A percentile compares a stretch with the other conserved stretches of the same genome.
phyloP scores from a whole-genome alignment of 2,888 invertebrate species.

The Macrophya alboannulata region DNA sequence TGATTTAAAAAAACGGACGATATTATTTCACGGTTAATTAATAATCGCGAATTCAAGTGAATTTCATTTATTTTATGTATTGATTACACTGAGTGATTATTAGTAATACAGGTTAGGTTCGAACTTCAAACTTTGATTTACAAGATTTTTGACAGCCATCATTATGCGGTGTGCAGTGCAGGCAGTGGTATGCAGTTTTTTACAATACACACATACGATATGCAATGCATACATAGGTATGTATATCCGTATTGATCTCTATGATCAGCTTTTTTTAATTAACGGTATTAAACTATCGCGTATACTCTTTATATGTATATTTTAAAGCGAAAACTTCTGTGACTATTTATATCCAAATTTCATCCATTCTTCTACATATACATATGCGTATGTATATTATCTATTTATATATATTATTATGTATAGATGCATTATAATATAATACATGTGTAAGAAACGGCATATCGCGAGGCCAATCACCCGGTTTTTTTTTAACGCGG shows the following conservation, averaged over 20 bases:
- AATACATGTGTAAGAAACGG: background rate
- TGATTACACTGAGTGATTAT: too few relatives aligned
- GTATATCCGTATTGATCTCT: background rate
- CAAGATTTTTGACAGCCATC: too few relatives aligned
- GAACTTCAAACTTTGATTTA: too few relatives aligned
- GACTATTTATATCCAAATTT: too few relatives aligned
- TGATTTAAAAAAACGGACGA: background rate
- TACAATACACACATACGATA: too few relatives aligned
- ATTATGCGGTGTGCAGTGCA: too few relatives aligned
- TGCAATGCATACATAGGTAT: too few relatives aligned
- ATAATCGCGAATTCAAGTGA: too few relatives aligned
- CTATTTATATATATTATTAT: background rate
- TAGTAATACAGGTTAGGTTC: too few relatives aligned
- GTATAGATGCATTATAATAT: background rate
- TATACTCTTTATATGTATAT: background rate
- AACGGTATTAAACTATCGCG: background rate
- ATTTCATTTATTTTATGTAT: too few relatives aligned
- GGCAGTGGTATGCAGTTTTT: too few relatives aligned
- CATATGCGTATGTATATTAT: background rate
- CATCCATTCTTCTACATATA: background rate
- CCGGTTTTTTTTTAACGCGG: constrained; percentile 1
- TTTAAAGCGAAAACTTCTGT: background rate
- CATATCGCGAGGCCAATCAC: constrained; percentile 35
- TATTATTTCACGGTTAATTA: too few relatives aligned
- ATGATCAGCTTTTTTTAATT: background rate